Evolutionary conservation across 2,113 vertebrate genomes (phyloP).

Genomic region (Felis chaus): DNA sequence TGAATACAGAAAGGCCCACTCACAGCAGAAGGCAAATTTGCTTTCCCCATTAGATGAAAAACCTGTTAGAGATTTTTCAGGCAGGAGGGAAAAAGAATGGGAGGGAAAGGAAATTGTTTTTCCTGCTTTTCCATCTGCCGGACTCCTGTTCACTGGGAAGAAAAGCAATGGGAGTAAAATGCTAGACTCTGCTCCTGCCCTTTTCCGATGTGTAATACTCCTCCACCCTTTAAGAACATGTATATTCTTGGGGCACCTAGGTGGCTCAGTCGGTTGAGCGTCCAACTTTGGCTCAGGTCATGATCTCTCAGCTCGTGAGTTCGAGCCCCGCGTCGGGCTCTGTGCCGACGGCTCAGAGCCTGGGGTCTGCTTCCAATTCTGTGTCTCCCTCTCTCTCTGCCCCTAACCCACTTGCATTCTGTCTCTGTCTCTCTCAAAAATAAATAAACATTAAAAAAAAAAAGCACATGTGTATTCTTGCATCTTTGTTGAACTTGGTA

Average conservation of each 20-base stretch:
- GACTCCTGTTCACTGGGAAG: background rate
- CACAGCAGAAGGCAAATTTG: constrained; percentile 25
- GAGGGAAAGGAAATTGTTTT: constrained; percentile 25
- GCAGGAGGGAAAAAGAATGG: constrained; percentile 33
- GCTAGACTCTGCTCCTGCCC: background rate
- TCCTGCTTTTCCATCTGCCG: constrained; percentile 49
- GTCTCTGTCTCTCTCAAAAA: too few relatives aligned
- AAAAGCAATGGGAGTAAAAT: constrained; percentile 40
- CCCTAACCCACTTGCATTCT: too few relatives aligned
- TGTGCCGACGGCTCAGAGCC: too few relatives aligned
- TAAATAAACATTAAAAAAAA: too few relatives aligned
- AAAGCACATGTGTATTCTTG: background rate
- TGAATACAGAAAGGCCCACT: background rate
- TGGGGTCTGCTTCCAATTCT: too few relatives aligned
- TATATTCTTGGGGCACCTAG: background rate
- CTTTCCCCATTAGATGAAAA: constrained; percentile 51
- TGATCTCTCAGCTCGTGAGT: too few relatives aligned
- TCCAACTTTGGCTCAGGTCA: too few relatives aligned
- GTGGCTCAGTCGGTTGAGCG: too few relatives aligned
- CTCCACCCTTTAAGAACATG: background rate
- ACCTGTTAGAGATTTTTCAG: constrained; percentile 45
- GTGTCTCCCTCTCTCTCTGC: too few relatives aligned
- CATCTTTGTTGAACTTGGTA: background rate
- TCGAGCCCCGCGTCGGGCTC: too few relatives aligned
- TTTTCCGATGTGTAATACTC: background rate